Conservation (phyloP, 1,140 invertebrate genomes). For the Oryctes rhinoceros region DNA sequence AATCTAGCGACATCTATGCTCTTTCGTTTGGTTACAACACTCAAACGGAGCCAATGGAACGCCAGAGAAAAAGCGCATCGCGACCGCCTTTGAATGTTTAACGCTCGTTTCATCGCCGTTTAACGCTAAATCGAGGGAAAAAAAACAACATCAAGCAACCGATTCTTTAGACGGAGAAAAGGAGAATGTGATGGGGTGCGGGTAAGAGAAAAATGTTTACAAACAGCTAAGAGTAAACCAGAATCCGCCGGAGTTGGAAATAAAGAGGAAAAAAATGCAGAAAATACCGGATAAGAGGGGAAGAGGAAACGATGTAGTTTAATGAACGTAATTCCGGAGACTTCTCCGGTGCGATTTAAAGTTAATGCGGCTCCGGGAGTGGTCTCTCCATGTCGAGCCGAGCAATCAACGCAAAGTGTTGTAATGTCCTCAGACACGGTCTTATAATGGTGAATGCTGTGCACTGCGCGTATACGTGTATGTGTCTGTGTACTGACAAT, state of each 20-base stretch:
- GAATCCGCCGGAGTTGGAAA: neutral
- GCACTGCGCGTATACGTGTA: too few relatives aligned
- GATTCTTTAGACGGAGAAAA: too few relatives aligned
- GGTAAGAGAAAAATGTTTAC: too few relatives aligned
- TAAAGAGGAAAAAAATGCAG: neutral
- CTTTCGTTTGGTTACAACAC: too few relatives aligned
- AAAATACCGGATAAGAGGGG: neutral
- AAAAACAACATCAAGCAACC: too few relatives aligned
- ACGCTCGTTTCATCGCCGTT: too few relatives aligned
- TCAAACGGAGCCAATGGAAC: too few relatives aligned
- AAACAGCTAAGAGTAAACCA: neutral
- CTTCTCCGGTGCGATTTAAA: neutral
- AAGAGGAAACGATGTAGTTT: neutral
- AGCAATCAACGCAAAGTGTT: slow-evolving; percentile 1
- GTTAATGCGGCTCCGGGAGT: neutral
- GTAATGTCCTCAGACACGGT: neutral
- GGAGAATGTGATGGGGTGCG: too few relatives aligned
- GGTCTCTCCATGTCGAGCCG: neutral
- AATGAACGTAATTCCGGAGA: slow-evolving; percentile 10
- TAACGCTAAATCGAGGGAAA: too few relatives aligned
- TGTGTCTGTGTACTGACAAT: neutral
- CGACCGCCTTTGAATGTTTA: too few relatives aligned
- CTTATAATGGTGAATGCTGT: neutral
- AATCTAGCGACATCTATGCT: too few relatives aligned
- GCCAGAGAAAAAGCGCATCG: too few relatives aligned